Conservation (phyloP, 1,140 invertebrate genomes). For the Drosophila nannoptera region DNA sequence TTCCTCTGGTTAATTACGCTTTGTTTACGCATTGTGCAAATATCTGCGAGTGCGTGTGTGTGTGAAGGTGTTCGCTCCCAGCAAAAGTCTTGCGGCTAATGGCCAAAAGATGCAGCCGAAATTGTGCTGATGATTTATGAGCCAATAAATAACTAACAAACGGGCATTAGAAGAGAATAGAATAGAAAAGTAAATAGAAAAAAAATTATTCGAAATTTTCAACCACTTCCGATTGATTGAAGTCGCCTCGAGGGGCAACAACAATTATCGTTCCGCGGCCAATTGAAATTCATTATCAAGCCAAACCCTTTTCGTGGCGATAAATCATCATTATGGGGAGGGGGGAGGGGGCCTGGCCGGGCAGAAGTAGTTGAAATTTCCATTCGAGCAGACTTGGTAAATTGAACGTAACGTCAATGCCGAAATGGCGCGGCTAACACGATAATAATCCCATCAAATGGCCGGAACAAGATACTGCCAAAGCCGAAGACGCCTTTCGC, state of each 20-base stretch:
- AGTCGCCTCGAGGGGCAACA: not conserved
- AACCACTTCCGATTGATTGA: not conserved
- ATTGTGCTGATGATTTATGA: conserved; percentile 37
- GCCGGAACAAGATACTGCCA: conserved; percentile 40
- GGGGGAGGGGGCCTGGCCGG: not conserved
- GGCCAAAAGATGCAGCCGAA: conserved; percentile 25
- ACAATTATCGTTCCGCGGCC: conserved; percentile 44
- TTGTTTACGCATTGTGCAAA: conserved; percentile 59
- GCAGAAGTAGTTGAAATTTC: conserved; percentile 62
- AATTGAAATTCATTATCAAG: conserved; percentile 60
- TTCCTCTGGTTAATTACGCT: conserved; percentile 64
- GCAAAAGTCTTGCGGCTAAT: conserved; percentile 28
- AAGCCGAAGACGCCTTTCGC: not conserved
- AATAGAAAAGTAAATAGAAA: too few species aligned
- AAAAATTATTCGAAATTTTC: too few species aligned
- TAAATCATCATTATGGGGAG: conserved; percentile 65
- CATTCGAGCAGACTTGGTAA: conserved; percentile 70
- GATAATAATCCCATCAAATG: conserved; percentile 76
- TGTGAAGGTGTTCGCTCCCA: conserved; percentile 1
- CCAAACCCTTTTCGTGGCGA: conserved; percentile 39
- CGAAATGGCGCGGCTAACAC: conserved; percentile 65
- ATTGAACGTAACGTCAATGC: conserved; percentile 71
- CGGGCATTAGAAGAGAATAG: too few species aligned
- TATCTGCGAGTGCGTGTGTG: conserved; percentile 2
- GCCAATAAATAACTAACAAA: not conserved